Evolutionary conservation across 1,140 invertebrate genomes (phyloP), one percentile per base, ranked within the genome.

Genomic region (Riptortus pedestris): DNA sequence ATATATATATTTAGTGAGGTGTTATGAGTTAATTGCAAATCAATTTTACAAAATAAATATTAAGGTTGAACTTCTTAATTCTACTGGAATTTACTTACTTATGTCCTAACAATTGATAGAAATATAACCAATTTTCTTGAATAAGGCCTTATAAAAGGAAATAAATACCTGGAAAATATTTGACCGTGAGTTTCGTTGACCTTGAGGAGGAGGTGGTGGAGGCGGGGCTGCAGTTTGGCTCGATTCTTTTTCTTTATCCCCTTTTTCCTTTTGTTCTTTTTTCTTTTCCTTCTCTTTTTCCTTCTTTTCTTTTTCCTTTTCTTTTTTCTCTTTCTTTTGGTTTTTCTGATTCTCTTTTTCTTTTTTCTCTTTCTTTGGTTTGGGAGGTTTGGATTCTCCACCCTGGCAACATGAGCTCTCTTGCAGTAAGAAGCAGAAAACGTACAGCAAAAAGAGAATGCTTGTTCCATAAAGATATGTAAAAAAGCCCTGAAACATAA

Each of bases 381-480:
- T 85, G 47, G 82, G 78, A 72, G 88, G 84, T 71, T 85, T 84
- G 66, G 86, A 83, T 60, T 84, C 83, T 66, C 79, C 80, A 38
- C 80, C 81, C 62, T 82, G 83, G 75, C 88, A 90, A 75, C 87
- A 90, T 65, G 86, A 81, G 77, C 88, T 87, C 75, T 93, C 90
- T 81, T 93, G 90, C 63, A 98, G 83, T 64, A 98, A 81, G 80
- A 96, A 97, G 77, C 91, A 91, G 80, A 96, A 96, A 52, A 96
- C 91, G 78, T 97, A 98, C 68, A 96, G 79, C 69, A 98, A 83
- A 80, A 97, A 98, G 66, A 96, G 77, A 73, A 98, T 93, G 77
- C 92, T 96, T 76, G 88, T 85, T 68, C 90, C 88, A 77, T 97
- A 98, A 51, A 98, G 82, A 77, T 96, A 98, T 51, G 95, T 92